phyloP scores from a whole-genome alignment of 2,797 vertebrate genomes.

The Xenentodon cancila region DNA sequence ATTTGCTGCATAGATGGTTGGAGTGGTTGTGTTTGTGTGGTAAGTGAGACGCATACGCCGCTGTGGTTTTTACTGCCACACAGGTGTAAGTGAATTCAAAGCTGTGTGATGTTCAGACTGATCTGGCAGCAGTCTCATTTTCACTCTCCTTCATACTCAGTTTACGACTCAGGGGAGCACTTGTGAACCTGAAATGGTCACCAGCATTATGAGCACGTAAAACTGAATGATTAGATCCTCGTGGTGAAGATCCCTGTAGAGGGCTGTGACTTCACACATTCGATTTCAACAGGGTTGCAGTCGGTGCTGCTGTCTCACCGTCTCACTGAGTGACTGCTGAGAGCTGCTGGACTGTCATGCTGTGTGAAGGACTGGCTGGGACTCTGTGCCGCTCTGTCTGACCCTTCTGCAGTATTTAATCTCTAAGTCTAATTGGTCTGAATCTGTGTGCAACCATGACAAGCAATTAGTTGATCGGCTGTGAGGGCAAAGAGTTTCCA shows the following conservation, averaged over 20 bases:
- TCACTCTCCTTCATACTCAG: constrained; percentile 20
- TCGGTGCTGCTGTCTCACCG: constrained; percentile 28
- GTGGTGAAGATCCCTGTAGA: constrained; percentile 14
- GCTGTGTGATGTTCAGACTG: neutral
- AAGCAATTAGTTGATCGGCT: constrained; percentile 56
- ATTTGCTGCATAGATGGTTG: constrained; percentile 3
- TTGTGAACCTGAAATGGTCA: constrained; percentile 47
- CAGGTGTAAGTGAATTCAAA: constrained; percentile 3
- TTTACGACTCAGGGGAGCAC: constrained; percentile 39
- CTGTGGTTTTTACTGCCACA: too few relatives aligned
- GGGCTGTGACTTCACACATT: constrained; percentile 18
- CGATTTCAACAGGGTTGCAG: constrained; percentile 18
- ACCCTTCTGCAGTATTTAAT: constrained; percentile 68
- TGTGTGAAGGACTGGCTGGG: constrained; percentile 49
- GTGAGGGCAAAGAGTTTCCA: constrained; percentile 26
- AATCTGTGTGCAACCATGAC: constrained; percentile 55
- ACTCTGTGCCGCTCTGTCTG: constrained; percentile 41
- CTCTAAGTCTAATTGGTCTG: constrained; percentile 65
- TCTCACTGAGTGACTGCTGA: constrained; percentile 44
- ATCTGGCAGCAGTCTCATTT: constrained; percentile 17
- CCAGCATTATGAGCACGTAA: constrained; percentile 43
- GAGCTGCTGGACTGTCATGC: constrained; percentile 42
- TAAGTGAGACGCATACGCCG: neutral
- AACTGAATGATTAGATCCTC: constrained; percentile 28
- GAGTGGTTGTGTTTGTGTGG: neutral